Conservation (phyloP, 2,113 vertebrate species). For the Dipodomys ordii region DNA sequence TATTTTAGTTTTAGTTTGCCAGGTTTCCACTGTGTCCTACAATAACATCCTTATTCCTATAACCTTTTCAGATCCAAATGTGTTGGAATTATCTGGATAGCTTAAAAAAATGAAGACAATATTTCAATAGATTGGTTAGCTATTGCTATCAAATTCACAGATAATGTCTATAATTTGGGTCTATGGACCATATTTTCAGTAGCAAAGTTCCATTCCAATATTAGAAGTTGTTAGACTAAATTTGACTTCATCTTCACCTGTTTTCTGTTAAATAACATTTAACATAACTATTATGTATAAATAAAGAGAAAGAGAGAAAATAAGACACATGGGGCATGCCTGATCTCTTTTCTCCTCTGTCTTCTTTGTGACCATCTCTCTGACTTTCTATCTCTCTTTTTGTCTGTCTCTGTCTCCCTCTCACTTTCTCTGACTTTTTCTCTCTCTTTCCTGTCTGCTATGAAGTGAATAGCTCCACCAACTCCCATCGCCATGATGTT, state of each 20-base stretch:
- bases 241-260: background rate
- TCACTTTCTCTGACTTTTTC: too few relatives aligned
- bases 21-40: background rate
- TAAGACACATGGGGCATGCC: too few relatives aligned
- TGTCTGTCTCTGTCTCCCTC: too few relatives aligned
- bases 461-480: too few relatives aligned
- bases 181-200: background rate
- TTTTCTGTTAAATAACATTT: background rate
- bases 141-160: background rate
- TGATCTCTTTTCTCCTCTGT: too few relatives aligned
- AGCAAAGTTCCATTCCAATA: background rate
- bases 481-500: too few relatives aligned
- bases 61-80: background rate
- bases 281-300: background rate
- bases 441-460: too few relatives aligned
- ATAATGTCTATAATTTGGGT: background rate
- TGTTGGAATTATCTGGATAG: background rate
- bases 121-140: background rate
- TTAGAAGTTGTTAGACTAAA: background rate
- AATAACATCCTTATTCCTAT: background rate
- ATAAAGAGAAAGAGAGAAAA: too few relatives aligned
- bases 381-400: too few relatives aligned
- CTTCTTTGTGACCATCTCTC: too few relatives aligned
- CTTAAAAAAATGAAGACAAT: background rate
- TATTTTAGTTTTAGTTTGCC: slow-evolving; percentile 8